Base-by-base conservation (phyloP, 2,797 vertebrate species). In the Sciaenops ocellatus region DNA sequence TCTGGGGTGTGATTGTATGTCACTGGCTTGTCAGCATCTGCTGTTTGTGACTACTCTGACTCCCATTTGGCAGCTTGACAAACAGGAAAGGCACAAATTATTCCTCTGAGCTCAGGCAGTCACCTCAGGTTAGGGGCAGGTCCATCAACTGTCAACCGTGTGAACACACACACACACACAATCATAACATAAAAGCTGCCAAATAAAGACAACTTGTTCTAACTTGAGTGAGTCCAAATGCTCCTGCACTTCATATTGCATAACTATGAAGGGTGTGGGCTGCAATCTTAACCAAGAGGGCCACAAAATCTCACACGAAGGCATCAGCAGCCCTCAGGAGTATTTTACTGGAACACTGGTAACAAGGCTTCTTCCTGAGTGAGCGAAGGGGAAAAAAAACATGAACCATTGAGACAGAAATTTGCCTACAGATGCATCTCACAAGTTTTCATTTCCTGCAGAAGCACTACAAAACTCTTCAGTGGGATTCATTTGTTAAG, bases 121-220 rank as follows among this genome's bases (percentile, higher is more conserved):
- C 85, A n/a, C 83, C 88, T 89, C 83, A 68, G 50, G 81, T 87
- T 80, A 90, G 85, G 73, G 79, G 67, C 56, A 59, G 76, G 78
- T 88, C 69, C 84, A 75, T 84, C 77, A n/a, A n/a, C n/a, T n/a
- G n/a, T n/a, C n/a, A n/a, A n/a, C n/a, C n/a, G n/a, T n/a, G n/a
- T n/a, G n/a, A n/a, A n/a, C 51, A 24, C 34, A 55, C 65, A 26
- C 15, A 59, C 13, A 51, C 26, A 26, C 46, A 30, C 48, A 75
- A 11, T 56, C 15, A 24, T 34, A 34, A 44, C 62, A 44, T 20
- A 41, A 47, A 38, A 16, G 8, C 20, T 30, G 28, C 44, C 50
- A 63, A 69, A n/a, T 51, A 50, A 52, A 51, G 13, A 8, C 15
- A 16, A 44, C 78, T 48, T 87, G 73, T 74, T 74, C 9, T 17